These are phyloP conservation scores for Trachelus stipa DNA, from an alignment of 2,888 invertebrate species.

Conservation along the genomic window DNA sequence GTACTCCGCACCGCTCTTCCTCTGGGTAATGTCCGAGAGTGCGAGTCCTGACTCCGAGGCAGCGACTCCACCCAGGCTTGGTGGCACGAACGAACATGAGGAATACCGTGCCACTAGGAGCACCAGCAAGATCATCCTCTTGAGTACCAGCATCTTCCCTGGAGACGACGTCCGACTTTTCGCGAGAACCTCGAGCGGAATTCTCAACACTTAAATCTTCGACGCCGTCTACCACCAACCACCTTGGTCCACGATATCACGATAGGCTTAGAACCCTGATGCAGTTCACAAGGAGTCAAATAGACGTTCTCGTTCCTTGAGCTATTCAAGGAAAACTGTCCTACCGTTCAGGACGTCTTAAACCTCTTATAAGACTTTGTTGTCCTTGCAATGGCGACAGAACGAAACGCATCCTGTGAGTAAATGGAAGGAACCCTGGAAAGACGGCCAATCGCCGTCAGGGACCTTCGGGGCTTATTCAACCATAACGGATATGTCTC, in stretches of 20 bases:
- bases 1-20: slow-evolving; percentile 31
- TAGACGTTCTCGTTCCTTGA: background rate
- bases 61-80: slow-evolving; percentile 15
- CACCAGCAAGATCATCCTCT: slow-evolving; percentile 5
- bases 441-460: slow-evolving; percentile 18
- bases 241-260: background rate
- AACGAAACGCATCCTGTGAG: slow-evolving; percentile 44
- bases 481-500: slow-evolving; percentile 17
- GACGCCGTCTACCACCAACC: background rate
- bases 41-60: slow-evolving; percentile 23
- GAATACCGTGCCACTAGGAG: slow-evolving; percentile 2
- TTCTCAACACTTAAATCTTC: background rate
- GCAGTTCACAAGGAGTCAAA: background rate
- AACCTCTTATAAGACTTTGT: slow-evolving; percentile 37
- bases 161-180: background rate
- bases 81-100: slow-evolving; percentile 12
- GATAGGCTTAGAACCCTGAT: background rate
- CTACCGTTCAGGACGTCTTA: background rate
- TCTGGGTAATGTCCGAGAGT: slow-evolving; percentile 28
- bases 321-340: slow-evolving; percentile 18
- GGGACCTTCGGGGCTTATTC: slow-evolving; percentile 29
- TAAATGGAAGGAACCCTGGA: slow-evolving; percentile 24
- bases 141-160: slow-evolving; percentile 1
- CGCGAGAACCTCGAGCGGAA: background rate
- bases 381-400: slow-evolving; percentile 37